Base-by-base conservation (phyloP, 23 tunicate genomes). In the Trididemnum nubilum region DNA sequence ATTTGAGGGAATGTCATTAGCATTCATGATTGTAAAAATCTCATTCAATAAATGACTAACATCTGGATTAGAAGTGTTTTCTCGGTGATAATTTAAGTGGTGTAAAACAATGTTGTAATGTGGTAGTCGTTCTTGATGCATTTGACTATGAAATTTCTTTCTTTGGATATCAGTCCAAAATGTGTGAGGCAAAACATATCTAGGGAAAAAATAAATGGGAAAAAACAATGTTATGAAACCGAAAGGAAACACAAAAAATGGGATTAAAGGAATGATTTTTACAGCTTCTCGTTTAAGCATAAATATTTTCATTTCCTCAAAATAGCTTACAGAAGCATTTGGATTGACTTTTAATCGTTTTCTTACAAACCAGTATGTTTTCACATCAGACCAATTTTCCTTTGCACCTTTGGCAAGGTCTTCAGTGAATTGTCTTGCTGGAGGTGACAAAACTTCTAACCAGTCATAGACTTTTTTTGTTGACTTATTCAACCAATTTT, bases 121-220 rank as follows among this genome's bases (percentile, higher is more conserved):
- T 2, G 2, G 38, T 51, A 57, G 29, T 31, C 81, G 36, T 57
- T 32, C 81, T 77, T 77, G 81, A 32, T 77, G 81, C 3, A 32
- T 2, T 25, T 77, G 81, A 12, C 4, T 7, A 54, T 52, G 54
- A 77, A 77, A 77, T 12, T 4, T 52, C 29, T 52, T 52, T 19
- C 81, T 52, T 34, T 77, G 81, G 5, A 36, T 2, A 1, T 77
- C 67, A 5, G 66, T 24, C 81, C 81, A 77, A 57, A 51, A 77
- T 29, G 81, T 24, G 5, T 52, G 81, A 2, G 81, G 81, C 67
- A 77, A 31, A 24, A 77, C 66, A 73, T 73, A 73, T n/a, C 81
- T n/a, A 15, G 81, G 81, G 54, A 77, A 77, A 5, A 77, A 54
- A 54, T 52, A 77, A 12, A 54, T 34, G 28, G 81, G 81, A 30